phyloP scores from a whole-genome alignment of 2,797 vertebrate species.

The Eremophila alpestris region DNA sequence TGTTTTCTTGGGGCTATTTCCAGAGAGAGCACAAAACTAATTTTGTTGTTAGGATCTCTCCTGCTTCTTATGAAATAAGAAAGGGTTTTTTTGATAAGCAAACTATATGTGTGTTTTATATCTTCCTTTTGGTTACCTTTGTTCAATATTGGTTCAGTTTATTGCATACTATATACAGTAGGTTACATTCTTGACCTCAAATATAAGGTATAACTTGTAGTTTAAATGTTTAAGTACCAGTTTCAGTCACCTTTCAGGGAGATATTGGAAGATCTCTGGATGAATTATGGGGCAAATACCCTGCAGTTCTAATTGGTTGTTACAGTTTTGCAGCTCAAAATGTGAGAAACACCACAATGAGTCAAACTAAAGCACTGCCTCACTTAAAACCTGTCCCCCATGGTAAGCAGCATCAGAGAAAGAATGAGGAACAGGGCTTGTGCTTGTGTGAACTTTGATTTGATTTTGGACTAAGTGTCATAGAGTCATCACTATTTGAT shows the following conservation, averaged over 20 bases:
- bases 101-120: not conserved
- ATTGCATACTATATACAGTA: not conserved
- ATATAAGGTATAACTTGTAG: not conserved
- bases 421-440: not conserved
- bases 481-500: not conserved
- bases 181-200: accelerated
- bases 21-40: not conserved
- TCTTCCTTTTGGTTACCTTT: not conserved
- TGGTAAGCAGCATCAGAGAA: not conserved
- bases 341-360: not conserved
- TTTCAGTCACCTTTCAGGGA: not conserved
- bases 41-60: not conserved
- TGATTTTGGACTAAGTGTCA: not conserved
- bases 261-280: not conserved
- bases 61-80: not conserved
- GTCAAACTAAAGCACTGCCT: not conserved
- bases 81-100: not conserved
- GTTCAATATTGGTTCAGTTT: not conserved
- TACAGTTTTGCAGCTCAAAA: not conserved
- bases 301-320: not conserved
- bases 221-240: not conserved
- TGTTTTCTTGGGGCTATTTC: not conserved
- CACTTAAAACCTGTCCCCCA: accelerated
- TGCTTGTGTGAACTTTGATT: not conserved
- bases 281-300: not conserved